Base-by-base conservation (phyloP, 2,888 invertebrate species). In the Argyresthia goedartella region DNA sequence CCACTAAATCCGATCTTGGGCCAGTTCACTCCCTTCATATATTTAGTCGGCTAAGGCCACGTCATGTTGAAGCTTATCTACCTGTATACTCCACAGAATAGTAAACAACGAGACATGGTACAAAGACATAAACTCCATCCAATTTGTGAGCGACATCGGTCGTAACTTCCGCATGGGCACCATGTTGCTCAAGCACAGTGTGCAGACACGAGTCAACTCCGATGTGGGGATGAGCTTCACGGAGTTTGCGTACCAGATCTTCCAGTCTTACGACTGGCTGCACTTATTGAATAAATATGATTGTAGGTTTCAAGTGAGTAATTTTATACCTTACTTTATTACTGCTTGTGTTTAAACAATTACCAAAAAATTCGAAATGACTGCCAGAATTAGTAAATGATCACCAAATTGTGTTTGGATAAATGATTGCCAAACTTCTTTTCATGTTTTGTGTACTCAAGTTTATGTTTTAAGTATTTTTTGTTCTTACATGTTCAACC, bases 201-300 rank as follows among this genome's bases (percentile, higher is more conserved):
- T 96, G 1, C 91, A 94, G 66, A 82, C 88, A 11, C 89, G 95
- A 55, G 76, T 96, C 4, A 88, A 91, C 48, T 92, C 93, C 0
- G 90, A 93, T 42, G 87, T 87, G 36, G 98, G 98, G 35, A 94
- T 99, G 92, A 96, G 94, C 73, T 97, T 96, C 64, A 93, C 97
- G 0, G 99, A 99, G 78, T 99, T 99, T 75, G 92, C 94, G 11
- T 99, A 99, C 71, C 98, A 98, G 81, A 88, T 97, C 57, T 96
- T 99, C 69, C 99, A 99, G 80, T 94, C 97, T 0, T 96, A 96
- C 65, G 99, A 99, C 77, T 99, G 98, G 98, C 75, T 94, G 42
- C 91, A 96, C 78, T 88, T 99, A 54, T 87, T 91, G 51, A 89
- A 92, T 55, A 86, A 90, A 16, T 90, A 93, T 71, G 88, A 93